Percentiles rank a stretch among this genome's conserved stretches.
phyloP scores from a whole-genome alignment of 2,113 vertebrate species.

The Xyliphius kryptos region DNA sequence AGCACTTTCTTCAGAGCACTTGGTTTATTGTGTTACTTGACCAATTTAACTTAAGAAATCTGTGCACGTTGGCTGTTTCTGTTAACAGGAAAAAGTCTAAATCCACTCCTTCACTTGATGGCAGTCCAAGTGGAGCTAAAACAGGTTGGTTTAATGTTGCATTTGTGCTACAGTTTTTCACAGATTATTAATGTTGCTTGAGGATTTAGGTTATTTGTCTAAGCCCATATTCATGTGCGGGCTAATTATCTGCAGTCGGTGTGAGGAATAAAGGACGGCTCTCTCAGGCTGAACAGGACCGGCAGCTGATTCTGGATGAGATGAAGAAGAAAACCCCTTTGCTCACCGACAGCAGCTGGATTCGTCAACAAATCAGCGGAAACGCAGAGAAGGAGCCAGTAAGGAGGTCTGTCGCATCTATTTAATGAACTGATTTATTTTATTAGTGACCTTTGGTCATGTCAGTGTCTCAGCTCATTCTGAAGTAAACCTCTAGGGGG shows the following conservation, averaged over 20 bases:
- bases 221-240: background rate
- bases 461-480: too few species aligned
- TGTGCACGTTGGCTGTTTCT: slow-evolving; percentile 18
- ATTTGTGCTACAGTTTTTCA: too few species aligned
- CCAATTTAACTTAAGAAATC: background rate
- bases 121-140: slow-evolving; percentile 48
- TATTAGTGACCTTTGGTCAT: background rate
- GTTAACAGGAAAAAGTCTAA: slow-evolving; percentile 75
- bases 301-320: slow-evolving; percentile 87
- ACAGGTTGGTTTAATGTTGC: slow-evolving; percentile 62
- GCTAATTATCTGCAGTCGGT: slow-evolving; percentile 46
- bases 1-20: too few species aligned
- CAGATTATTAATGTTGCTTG: too few species aligned
- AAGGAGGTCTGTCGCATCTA: slow-evolving; percentile 69
- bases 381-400: slow-evolving; percentile 71
- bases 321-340: slow-evolving; percentile 90
- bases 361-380: slow-evolving; percentile 79
- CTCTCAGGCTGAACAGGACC: slow-evolving; percentile 75
- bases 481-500: too few species aligned
- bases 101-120: slow-evolving; percentile 74
- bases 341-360: slow-evolving; percentile 92
- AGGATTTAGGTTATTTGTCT: background rate
- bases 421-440: background rate
- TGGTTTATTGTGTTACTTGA: background rate
- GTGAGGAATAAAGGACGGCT: slow-evolving; percentile 60